Conservation (phyloP, 2,888 invertebrate genomes). For the Drosophila maculinotata region DNA sequence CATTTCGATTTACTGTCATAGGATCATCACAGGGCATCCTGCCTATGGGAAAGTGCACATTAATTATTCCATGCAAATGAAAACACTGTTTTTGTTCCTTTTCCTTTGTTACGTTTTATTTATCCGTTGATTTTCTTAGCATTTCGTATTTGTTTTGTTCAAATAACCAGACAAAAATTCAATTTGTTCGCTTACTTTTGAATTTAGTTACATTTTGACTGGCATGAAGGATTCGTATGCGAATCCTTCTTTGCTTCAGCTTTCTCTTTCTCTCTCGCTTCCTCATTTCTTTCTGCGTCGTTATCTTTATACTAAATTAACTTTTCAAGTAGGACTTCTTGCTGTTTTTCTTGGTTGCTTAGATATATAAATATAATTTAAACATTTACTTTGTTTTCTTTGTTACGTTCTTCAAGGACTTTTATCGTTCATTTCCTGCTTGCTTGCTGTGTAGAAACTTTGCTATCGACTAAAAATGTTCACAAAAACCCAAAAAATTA, state of each 20-base stretch:
- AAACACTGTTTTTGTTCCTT: slow-evolving; percentile 30
- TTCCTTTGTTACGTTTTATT: slow-evolving; percentile 65
- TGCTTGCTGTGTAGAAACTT: slow-evolving; percentile 55
- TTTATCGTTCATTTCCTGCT: slow-evolving; percentile 24
- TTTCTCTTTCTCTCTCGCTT: slow-evolving; percentile 45
- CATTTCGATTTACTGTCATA: neutral
- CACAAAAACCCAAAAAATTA: slow-evolving; percentile 31
- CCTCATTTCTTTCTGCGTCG: slow-evolving; percentile 31
- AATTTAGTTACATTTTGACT: slow-evolving; percentile 44
- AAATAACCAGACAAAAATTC: slow-evolving; percentile 52
- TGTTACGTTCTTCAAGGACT: slow-evolving; percentile 48
- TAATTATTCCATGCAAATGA: slow-evolving; percentile 1
- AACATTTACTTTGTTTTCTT: slow-evolving; percentile 50
- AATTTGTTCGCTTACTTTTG: slow-evolving; percentile 64
- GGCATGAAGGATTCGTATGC: slow-evolving; percentile 25
- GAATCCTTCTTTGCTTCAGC: slow-evolving; percentile 25
- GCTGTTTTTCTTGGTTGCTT: slow-evolving; percentile 43
- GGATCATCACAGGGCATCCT: too few species aligned
- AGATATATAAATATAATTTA: slow-evolving; percentile 75
- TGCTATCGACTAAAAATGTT: slow-evolving; percentile 23
- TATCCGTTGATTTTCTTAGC: slow-evolving; percentile 44
- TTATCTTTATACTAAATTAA: slow-evolving; percentile 49
- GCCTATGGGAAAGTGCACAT: neutral
- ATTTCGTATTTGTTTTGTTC: slow-evolving; percentile 40
- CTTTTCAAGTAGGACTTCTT: slow-evolving; percentile 62